Evolutionary conservation across 2,113 vertebrate species (phyloP), one percentile per base, ranked within the genome.

Genomic region (Triplophysa dalaica): DNA sequence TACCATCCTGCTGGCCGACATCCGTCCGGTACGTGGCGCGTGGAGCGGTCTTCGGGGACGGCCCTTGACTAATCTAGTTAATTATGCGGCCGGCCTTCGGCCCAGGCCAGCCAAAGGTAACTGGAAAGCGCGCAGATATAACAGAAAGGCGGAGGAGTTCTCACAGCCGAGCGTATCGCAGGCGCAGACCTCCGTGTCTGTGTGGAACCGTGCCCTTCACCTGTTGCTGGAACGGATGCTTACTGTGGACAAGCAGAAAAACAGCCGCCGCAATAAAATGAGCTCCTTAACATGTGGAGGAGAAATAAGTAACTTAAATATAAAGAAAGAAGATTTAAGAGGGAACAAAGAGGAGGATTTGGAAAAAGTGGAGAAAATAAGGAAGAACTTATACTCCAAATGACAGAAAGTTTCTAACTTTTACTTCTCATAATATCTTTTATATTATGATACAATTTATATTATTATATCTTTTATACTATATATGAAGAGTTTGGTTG

Each of bases 21-120:
- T 82, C 66, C 70, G 74, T 70, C 80, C 45, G 21, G 22, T 70
- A 48, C 61, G n/a, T 48, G 63, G 60, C 1, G 68, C 70, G 13
- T 12, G 65, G 65, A 75, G 65, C 10, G 75, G 43, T 69, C 76
- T 75, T 70, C 58, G 16, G 61, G 80, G 70, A 84, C n/a, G 45
- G 78, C 65, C 41, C 48, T 84, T 17, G 70, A 81, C 79, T 84
- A 81, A 84, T 84, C 70, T 78, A 84, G 75, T 78, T 78, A 81
- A 84, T 84, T 63, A 69, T 64, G 70, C 7, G 43, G 75, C 78
- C 70, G 19, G 62, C 62, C 52, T 22, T 65, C 16, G 60, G 12
- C 70, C 48, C 54, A 26, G 68, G 29, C 78, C 58, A 73, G 62
- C 38, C 79, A 81, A 78, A 84, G 66, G 68, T 74, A 81, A 81